A percentile compares a stretch with the other conserved stretches of the same genome.
These are phyloP conservation scores for Drosophila hamatofila DNA, from an alignment of 2,888 invertebrate species.

Conservation along the genomic window DNA sequence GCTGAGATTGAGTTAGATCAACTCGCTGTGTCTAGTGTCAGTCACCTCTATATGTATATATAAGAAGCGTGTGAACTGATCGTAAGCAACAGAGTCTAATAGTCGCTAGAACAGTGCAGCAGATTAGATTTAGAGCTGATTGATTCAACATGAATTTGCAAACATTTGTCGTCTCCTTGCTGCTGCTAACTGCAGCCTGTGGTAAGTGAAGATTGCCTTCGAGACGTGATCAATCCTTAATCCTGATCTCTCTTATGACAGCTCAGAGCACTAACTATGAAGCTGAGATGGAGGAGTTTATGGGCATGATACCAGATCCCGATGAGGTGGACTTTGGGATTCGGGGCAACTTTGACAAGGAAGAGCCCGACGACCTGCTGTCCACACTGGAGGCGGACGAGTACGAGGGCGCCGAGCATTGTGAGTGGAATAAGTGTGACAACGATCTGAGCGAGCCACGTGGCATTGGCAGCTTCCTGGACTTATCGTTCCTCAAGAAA, in stretches of 20 bases:
- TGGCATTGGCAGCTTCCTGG: conserved; percentile 70
- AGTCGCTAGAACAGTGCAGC: conserved; percentile 31
- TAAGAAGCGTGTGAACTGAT: conserved; percentile 26
- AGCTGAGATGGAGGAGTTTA: conserved; percentile 60
- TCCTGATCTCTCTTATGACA: not conserved
- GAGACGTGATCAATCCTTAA: not conserved
- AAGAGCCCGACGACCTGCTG: conserved; percentile 44
- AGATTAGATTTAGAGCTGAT: conserved; percentile 38
- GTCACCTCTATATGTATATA: conserved; percentile 31
- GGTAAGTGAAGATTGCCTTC: conserved; percentile 31
- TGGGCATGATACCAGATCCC: conserved; percentile 50
- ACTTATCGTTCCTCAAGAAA: conserved; percentile 73
- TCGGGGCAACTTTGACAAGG: conserved; percentile 47
- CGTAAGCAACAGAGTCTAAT: conserved; percentile 52
- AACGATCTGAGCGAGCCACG: conserved; percentile 68
- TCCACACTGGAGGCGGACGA: conserved; percentile 65
- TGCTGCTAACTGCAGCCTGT: conserved; percentile 13
- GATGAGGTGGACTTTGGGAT: conserved; percentile 35
- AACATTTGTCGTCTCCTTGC: conserved; percentile 25
- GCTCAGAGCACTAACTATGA: conserved; percentile 50
- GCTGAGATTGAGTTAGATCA: not conserved
- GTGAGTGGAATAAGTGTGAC: conserved; percentile 77
- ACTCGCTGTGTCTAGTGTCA: not conserved
- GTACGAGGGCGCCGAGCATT: conserved; percentile 61
- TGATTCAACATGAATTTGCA: conserved; percentile 30